Evolutionary conservation across 37 sponge, comb jelly and placozoan species (phyloP).

Genomic region (Aphrocallistes beatrix): DNA sequence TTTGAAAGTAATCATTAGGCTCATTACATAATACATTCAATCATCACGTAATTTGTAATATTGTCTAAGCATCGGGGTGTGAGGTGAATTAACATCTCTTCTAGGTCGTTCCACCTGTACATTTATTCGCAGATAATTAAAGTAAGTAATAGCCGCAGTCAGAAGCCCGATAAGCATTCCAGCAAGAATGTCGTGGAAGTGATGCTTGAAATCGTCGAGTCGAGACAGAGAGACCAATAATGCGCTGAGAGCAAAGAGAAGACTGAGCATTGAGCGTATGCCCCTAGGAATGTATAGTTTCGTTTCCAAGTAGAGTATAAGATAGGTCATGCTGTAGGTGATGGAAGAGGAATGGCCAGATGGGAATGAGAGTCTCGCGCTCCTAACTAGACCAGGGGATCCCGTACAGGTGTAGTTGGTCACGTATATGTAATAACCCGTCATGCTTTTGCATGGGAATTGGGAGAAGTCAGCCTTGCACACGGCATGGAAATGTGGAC

Average conservation of each 20-base stretch:
- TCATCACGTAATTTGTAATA: no score
- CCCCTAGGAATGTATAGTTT: not conserved
- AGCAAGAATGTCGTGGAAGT: not conserved
- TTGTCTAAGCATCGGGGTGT: no score
- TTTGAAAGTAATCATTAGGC: no score
- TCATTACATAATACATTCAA: no score
- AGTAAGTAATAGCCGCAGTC: not conserved
- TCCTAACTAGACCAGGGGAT: not conserved
- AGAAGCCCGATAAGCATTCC: not conserved
- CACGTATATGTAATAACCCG: not conserved
- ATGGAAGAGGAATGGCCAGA: not conserved
- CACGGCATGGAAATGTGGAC: constrained; percentile 47
- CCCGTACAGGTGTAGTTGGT: not conserved
- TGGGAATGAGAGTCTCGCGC: not conserved
- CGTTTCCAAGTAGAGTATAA: constrained; percentile 4
- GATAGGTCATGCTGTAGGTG: not conserved
- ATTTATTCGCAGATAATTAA: not conserved
- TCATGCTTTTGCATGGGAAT: not conserved
- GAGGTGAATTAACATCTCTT: no score
- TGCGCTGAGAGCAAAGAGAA: not conserved
- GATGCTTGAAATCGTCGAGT: constrained; percentile 4
- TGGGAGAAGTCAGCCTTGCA: constrained; percentile 40
- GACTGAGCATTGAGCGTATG: not conserved
- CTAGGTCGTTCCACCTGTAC: no score
- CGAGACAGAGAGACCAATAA: not conserved